These are phyloP conservation scores for Ashinkailepas kermadecensis DNA, from an alignment of 2,888 invertebrate species.

Conservation along the genomic window DNA sequence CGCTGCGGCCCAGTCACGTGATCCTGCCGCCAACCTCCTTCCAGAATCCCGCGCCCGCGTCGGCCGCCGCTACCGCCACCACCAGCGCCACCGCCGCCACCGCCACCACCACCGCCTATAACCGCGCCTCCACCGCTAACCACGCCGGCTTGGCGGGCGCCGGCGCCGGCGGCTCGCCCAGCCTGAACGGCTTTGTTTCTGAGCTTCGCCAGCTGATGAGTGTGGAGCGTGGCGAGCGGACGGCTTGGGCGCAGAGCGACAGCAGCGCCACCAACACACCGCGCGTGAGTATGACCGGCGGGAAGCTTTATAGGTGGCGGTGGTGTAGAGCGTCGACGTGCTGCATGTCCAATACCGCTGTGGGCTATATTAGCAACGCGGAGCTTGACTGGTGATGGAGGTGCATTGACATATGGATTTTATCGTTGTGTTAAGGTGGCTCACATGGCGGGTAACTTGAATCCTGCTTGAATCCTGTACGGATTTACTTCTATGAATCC, in stretches of 20 bases:
- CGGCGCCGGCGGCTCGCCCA: background rate
- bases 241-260: background rate
- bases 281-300: background rate
- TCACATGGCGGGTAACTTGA: too few relatives aligned
- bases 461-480: too few relatives aligned
- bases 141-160: background rate
- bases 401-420: background rate
- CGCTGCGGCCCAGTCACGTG: conserved; percentile 2
- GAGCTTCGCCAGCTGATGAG: conserved; percentile 17
- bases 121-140: background rate
- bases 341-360: background rate
- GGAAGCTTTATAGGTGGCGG: background rate
- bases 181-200: background rate
- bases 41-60: background rate
- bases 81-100: background rate
- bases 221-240: background rate
- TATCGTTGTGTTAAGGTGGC: too few relatives aligned
- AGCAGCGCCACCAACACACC: background rate
- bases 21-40: background rate
- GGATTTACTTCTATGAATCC: too few relatives aligned
- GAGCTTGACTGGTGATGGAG: background rate
- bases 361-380: background rate
- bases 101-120: background rate
- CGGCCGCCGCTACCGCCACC: background rate
- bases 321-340: background rate